These are phyloP conservation scores for Mesoclemmys tuberculata DNA, from an alignment of 2,113 vertebrate genomes.

Conservation along the genomic window DNA sequence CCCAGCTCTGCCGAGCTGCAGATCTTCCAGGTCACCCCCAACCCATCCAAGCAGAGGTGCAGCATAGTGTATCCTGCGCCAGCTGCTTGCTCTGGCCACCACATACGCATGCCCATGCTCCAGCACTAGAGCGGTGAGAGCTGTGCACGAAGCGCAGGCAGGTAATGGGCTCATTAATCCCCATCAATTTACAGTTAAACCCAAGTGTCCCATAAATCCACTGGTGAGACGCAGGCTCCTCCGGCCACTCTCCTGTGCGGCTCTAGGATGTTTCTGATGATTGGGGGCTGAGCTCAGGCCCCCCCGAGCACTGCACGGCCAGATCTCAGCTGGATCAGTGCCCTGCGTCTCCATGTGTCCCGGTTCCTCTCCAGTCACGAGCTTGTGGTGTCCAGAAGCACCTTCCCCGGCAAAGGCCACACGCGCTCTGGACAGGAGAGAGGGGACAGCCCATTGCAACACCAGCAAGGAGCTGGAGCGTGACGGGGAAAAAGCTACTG, in stretches of 20 bases:
- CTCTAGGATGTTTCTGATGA: not conserved
- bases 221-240: not conserved
- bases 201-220: not conserved
- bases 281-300: not conserved
- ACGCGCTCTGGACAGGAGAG: conserved; percentile 18
- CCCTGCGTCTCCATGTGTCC: not conserved
- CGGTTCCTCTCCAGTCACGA: not conserved
- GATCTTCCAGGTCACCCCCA: too few species aligned
- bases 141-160: too few species aligned
- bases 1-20: too few species aligned
- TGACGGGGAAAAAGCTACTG: not conserved
- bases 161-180: too few species aligned
- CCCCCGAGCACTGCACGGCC: not conserved
- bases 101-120: too few species aligned
- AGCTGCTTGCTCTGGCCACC: too few species aligned
- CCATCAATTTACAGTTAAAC: not conserved
- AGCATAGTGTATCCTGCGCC: too few species aligned
- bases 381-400: not conserved
- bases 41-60: too few species aligned
- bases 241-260: not conserved
- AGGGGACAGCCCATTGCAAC: not conserved
- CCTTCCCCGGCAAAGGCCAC: conserved; percentile 2
- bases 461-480: not conserved
- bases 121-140: too few species aligned
- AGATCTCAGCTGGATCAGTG: not conserved